phyloP scores from a whole-genome alignment of 2,113 vertebrate genomes.

The Sardina pilchardus region DNA sequence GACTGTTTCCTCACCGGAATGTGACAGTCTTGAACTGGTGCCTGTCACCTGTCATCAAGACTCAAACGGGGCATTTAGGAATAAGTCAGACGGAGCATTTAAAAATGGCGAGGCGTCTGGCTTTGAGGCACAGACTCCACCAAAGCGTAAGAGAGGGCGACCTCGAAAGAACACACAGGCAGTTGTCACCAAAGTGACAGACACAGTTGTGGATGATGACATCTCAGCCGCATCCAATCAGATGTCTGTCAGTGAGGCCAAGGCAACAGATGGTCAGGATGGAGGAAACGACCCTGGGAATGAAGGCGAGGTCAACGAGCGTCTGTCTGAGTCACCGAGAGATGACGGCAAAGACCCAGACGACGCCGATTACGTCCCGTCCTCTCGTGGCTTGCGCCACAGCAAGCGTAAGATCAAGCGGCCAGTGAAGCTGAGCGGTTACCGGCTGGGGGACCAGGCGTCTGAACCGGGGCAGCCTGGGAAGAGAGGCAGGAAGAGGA shows the following conservation, averaged over 20 bases:
- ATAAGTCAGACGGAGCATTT: neutral
- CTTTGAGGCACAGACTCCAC: neutral
- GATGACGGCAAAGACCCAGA: conserved; percentile 43
- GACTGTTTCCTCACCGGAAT: neutral
- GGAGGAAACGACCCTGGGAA: neutral
- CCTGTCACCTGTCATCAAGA: neutral
- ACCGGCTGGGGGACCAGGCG: conserved; percentile 77
- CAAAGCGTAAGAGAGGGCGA: conserved; percentile 84
- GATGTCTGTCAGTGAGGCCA: neutral
- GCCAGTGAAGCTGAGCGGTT: conserved; percentile 85
- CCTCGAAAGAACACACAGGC: conserved; percentile 72
- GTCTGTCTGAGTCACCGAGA: conserved; percentile 44
- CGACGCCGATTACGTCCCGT: conserved; percentile 72
- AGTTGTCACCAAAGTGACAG: neutral
- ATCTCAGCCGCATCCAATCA: neutral
- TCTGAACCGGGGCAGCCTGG: conserved; percentile 68
- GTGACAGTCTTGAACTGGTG: neutral
- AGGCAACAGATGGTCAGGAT: neutral
- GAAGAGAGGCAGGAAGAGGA: conserved; percentile 77
- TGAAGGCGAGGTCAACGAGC: conserved; percentile 38
- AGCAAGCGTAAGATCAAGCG: conserved; percentile 84
- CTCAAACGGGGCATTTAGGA: neutral
- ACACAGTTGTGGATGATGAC: neutral
- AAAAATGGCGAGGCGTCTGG: neutral
- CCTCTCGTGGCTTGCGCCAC: conserved; percentile 68